Conservation (phyloP, 2,797 vertebrate species). For the Anguilla megastoma region DNA sequence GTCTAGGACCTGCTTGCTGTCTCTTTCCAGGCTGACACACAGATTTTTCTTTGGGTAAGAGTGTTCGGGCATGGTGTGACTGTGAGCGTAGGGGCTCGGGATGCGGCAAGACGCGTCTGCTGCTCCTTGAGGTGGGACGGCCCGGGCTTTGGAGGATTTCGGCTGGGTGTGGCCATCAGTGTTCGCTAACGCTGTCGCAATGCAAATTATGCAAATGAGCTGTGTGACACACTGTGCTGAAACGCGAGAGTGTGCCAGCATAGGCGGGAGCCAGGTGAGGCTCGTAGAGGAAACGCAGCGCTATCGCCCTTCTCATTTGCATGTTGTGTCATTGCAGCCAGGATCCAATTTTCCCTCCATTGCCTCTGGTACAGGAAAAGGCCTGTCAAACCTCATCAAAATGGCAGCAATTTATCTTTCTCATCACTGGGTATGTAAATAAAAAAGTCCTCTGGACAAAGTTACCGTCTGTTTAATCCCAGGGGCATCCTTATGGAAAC, state of each 20-base stretch:
- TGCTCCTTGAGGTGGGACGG: neutral
- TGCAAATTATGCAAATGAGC: constrained; percentile 17
- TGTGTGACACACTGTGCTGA: neutral
- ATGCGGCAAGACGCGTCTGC: neutral
- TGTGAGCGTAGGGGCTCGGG: neutral
- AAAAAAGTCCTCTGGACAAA: neutral
- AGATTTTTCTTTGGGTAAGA: neutral
- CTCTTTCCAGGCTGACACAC: neutral
- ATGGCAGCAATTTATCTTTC: neutral
- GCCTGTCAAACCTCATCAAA: neutral
- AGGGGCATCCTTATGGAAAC: neutral
- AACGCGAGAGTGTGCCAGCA: neutral
- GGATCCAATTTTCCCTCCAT: neutral
- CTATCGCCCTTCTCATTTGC: neutral
- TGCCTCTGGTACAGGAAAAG: neutral
- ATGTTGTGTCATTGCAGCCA: neutral
- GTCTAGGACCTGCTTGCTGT: neutral
- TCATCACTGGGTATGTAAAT: neutral
- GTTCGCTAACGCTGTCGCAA: neutral
- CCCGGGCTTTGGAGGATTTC: neutral
- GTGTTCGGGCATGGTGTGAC: neutral
- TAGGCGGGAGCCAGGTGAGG: neutral
- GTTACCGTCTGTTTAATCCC: neutral
- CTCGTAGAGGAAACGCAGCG: neutral
- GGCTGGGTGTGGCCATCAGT: neutral